Conservation (phyloP, 2,797 vertebrate genomes). For the Sebastes vulpes region DNA sequence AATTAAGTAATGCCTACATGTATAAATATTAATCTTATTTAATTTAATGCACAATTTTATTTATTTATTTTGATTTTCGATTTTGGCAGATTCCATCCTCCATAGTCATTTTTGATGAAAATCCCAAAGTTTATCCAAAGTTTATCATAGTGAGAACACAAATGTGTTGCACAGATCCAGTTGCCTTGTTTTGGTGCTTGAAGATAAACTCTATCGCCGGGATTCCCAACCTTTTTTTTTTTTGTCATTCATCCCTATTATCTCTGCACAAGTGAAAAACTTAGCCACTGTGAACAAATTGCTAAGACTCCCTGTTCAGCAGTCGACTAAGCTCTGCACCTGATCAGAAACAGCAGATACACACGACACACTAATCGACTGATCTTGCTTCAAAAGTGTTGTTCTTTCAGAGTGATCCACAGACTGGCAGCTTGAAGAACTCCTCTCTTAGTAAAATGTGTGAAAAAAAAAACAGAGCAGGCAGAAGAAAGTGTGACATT, state of each 20-base stretch:
- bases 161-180: background rate
- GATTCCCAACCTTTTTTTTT: background rate
- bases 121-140: background rate
- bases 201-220: background rate
- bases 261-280: slow-evolving; percentile 65
- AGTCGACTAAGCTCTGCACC: slow-evolving; percentile 72
- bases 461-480: background rate
- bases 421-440: background rate
- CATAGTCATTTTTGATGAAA: background rate
- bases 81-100: no score
- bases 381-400: slow-evolving; percentile 9
- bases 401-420: background rate
- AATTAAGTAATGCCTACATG: no score
- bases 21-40: no score
- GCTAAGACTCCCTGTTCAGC: slow-evolving; percentile 61
- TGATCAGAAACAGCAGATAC: slow-evolving; percentile 50
- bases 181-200: background rate
- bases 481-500: background rate
- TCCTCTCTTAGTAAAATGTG: background rate
- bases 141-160: background rate
- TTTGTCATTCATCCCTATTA: background rate
- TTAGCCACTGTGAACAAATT: slow-evolving; percentile 79
- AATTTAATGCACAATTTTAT: no score
- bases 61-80: no score
- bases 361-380: background rate